These are phyloP conservation scores for Ceratitis capitata DNA, from an alignment of 1,140 invertebrate species.

Conservation along the genomic window DNA sequence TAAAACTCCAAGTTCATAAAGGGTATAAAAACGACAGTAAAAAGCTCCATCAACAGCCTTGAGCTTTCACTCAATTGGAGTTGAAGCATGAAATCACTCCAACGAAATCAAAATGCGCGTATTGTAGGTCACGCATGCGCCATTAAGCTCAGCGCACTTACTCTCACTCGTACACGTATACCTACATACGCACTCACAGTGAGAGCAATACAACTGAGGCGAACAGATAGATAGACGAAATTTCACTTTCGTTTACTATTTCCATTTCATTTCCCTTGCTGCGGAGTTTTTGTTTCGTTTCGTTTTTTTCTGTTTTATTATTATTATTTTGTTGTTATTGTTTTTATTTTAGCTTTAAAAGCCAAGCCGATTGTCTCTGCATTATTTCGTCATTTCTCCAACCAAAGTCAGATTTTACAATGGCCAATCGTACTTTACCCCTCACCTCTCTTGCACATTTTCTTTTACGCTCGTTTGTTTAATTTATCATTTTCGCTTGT, in stretches of 20 bases:
- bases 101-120: neutral
- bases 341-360: neutral
- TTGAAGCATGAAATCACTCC: neutral
- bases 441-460: neutral
- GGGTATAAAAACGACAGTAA: no score
- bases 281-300: neutral
- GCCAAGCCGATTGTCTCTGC: no score
- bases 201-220: neutral
- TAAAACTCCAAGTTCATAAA: no score
- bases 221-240: conserved; percentile 49
- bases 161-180: neutral
- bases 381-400: conserved; percentile 24
- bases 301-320: neutral
- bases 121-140: neutral
- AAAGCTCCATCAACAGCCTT: neutral
- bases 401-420: conserved; percentile 5
- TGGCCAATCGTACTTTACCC: neutral
- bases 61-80: neutral
- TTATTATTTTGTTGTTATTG: neutral
- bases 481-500: conserved; percentile 11
- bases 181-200: neutral
- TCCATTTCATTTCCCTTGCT: conserved; percentile 46
- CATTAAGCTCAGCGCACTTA: neutral
- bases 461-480: conserved; percentile 26
- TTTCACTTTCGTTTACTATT: conserved; percentile 65